Conservation (phyloP, 64 coral and sea anemone species). For the Stichodactyla helianthus region DNA sequence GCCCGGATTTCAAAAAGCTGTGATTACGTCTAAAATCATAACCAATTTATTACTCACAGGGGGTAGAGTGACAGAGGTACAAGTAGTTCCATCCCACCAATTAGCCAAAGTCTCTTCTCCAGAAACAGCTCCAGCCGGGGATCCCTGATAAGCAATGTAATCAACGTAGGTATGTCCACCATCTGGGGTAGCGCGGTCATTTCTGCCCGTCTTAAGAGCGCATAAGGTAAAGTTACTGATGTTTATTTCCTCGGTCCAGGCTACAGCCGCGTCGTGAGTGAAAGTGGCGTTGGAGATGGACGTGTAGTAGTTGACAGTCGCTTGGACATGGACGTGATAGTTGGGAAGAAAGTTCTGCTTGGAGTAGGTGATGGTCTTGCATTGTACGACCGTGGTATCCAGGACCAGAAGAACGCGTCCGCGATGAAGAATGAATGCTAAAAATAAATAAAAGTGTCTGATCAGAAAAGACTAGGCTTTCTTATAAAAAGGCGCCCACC, state of each 20-base stretch:
- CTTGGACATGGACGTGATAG: conserved; percentile 35
- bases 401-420: conserved; percentile 52
- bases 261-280: conserved; percentile 63
- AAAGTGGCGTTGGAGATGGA: conserved; percentile 30
- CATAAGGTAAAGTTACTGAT: conserved; percentile 47
- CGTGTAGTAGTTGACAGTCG: conserved; percentile 57
- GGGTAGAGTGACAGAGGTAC: conserved; percentile 26
- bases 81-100: conserved; percentile 77
- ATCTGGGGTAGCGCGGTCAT: conserved; percentile 63
- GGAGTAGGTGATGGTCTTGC: conserved; percentile 37
- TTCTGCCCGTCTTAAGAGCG: conserved; percentile 60
- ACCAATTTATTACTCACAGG: neutral
- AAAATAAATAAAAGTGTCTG: neutral
- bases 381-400: conserved; percentile 51
- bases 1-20: too few relatives aligned
- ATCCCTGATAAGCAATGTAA: conserved; percentile 65
- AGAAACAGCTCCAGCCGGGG: conserved; percentile 37
- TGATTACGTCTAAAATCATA: neutral
- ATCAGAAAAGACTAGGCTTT: neutral
- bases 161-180: conserved; percentile 44
- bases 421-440: conserved; percentile 66
- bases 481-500: neutral
- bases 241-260: conserved; percentile 54
- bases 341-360: conserved; percentile 16
- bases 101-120: conserved; percentile 19